Conservation (phyloP, 2,888 invertebrate species). For the Scaptomyza polygonia region DNA sequence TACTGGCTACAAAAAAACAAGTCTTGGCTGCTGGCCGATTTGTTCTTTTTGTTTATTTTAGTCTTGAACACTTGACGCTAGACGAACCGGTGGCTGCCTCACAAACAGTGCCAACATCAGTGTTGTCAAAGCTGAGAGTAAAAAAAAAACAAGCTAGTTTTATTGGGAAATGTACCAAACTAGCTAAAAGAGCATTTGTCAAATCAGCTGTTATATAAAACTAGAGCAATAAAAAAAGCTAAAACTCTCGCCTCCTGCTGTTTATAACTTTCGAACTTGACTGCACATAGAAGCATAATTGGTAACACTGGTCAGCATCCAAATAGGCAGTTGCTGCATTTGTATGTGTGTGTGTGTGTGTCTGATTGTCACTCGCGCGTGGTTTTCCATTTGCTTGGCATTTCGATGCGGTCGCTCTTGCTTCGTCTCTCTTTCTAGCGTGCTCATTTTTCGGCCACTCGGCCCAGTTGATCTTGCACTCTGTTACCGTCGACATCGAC, state of each 20-base stretch:
- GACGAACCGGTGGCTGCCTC: constrained; percentile 28
- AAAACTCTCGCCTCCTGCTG: not conserved
- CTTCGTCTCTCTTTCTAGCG: constrained; percentile 19
- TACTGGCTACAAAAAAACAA: constrained; percentile 58
- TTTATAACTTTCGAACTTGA: not conserved
- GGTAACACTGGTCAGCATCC: constrained; percentile 41
- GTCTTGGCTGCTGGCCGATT: constrained; percentile 55
- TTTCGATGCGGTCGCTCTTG: constrained; percentile 32
- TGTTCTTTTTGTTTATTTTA: constrained; percentile 55
- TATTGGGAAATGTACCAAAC: not conserved
- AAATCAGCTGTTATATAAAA: not conserved
- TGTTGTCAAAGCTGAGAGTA: not conserved
- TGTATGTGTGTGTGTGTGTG: constrained; percentile 22
- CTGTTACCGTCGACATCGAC: constrained; percentile 22
- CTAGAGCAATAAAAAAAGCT: not conserved
- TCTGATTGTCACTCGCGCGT: constrained; percentile 67
- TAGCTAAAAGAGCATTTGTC: not conserved
- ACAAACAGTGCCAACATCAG: constrained; percentile 5
- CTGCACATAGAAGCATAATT: not conserved
- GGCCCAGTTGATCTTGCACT: constrained; percentile 71
- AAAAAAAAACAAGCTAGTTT: not conserved
- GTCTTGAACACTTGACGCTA: constrained; percentile 62
- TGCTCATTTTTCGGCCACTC: constrained; percentile 49
- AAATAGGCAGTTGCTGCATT: constrained; percentile 17
- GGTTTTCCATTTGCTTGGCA: constrained; percentile 54